A percentile compares a stretch with the other conserved stretches of the same genome.
Evolutionary conservation across 2,888 invertebrate genomes (phyloP).

Genomic region (Harmothoe impar): DNA sequence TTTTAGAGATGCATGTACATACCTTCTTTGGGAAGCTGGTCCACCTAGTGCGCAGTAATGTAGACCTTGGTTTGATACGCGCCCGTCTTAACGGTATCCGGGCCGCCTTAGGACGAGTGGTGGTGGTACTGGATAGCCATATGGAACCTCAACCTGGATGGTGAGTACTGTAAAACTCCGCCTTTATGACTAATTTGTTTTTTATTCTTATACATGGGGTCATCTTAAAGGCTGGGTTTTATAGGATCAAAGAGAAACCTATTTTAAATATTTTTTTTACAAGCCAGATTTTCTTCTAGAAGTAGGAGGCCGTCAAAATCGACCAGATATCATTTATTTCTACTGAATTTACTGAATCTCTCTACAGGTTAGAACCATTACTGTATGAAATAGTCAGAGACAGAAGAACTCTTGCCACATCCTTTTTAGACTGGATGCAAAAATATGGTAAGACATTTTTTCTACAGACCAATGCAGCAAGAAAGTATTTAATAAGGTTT

Average conservation of each 20-base stretch:
- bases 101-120: conserved; percentile 61
- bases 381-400: conserved; percentile 62
- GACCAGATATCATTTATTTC: too few species aligned
- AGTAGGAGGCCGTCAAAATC: too few species aligned
- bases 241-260: too few species aligned
- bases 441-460: not conserved
- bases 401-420: conserved; percentile 59
- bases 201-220: too few species aligned
- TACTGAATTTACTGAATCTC: too few species aligned
- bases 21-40: conserved; percentile 24
- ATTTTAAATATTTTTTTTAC: too few species aligned
- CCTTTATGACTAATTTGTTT: too few species aligned
- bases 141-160: conserved; percentile 65
- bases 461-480: too few species aligned
- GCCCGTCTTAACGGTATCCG: conserved; percentile 65
- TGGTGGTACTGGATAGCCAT: conserved; percentile 67
- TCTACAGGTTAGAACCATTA: conserved; percentile 67
- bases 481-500: too few species aligned
- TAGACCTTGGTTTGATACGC: conserved; percentile 64
- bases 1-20: conserved; percentile 52
- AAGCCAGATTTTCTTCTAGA: too few species aligned
- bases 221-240: too few species aligned
- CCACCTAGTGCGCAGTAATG: conserved; percentile 15
- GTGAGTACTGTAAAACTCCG: too few species aligned
- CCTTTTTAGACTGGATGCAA: conserved; percentile 68